A percentile compares a stretch with the other conserved stretches of the same genome.
Evolutionary conservation across 2,888 invertebrate species (phyloP).

Genomic region (Caenorhabditis sp.): DNA sequence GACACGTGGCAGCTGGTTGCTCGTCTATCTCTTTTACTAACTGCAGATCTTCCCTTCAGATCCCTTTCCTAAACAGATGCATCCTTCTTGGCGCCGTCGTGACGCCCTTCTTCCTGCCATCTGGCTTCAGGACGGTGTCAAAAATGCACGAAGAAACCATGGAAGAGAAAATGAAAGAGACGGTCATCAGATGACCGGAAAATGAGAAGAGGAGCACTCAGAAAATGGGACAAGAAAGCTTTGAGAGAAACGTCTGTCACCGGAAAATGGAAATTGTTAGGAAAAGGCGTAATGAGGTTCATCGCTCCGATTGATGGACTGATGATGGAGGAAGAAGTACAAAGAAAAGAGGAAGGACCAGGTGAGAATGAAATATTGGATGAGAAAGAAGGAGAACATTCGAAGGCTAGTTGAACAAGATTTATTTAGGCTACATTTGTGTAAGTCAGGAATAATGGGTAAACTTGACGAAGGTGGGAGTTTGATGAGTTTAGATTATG

Average conservation of each 20-base stretch:
- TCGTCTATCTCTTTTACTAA: constrained; percentile 19
- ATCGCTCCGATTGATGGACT: constrained; percentile 52
- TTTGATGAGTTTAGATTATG: neutral
- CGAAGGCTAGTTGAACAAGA: constrained; percentile 19
- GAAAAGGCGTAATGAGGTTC: constrained; percentile 43
- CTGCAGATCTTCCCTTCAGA: constrained; percentile 35
- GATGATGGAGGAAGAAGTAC: constrained; percentile 23
- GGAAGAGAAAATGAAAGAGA: constrained; percentile 37
- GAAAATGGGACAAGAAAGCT: constrained; percentile 18
- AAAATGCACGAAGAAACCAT: constrained; percentile 20
- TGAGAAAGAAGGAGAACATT: constrained; percentile 14
- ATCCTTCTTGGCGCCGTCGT: constrained; percentile 47
- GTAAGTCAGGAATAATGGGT: neutral
- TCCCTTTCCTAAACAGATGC: constrained; percentile 36
- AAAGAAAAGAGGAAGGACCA: constrained; percentile 36
- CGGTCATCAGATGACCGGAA: constrained; percentile 59
- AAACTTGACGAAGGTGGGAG: constrained; percentile 6
- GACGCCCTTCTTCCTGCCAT: constrained; percentile 43
- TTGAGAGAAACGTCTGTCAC: constrained; percentile 58
- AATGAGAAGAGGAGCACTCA: constrained; percentile 56
- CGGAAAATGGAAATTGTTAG: constrained; percentile 58
- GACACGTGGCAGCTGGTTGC: constrained; percentile 59
- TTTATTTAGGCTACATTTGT: constrained; percentile 20
- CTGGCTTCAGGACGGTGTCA: constrained; percentile 48
- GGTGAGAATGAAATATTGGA: constrained; percentile 60